A percentile compares a stretch with the other conserved stretches of the same genome.
Conservation (phyloP, 2,113 vertebrate species). For the Thermophis baileyi region DNA sequence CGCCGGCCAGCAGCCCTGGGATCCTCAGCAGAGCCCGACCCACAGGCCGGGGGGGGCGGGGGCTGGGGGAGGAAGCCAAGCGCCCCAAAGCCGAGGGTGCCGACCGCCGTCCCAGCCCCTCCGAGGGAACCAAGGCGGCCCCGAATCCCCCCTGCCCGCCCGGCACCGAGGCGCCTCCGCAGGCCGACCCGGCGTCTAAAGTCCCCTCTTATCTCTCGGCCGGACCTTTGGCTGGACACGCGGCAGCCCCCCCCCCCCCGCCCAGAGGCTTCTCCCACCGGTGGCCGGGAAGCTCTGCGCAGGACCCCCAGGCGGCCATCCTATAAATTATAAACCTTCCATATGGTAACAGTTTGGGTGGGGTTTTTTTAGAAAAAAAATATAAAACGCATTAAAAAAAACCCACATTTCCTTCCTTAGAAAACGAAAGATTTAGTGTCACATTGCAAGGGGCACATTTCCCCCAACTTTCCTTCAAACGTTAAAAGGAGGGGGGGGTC, state of each 20-base stretch:
- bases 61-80: no score
- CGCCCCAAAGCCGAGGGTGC: no score
- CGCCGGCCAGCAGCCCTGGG: no score
- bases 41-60: no score
- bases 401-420: background rate
- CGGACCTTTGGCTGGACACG: background rate
- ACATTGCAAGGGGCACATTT: background rate
- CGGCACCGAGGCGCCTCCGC: background rate
- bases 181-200: background rate
- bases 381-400: constrained; percentile 9
- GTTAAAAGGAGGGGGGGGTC: background rate
- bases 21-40: no score
- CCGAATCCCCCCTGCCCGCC: no score
- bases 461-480: background rate
- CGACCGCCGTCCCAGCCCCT: background rate
- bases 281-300: background rate
- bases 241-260: background rate
- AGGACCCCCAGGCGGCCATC: background rate
- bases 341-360: background rate
- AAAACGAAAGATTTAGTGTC: background rate
- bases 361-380: background rate
- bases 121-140: background rate
- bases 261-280: background rate
- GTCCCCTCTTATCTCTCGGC: background rate
- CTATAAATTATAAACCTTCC: constrained; percentile 15